Evolutionary conservation across 1,140 invertebrate genomes (phyloP), one percentile per base, ranked within the genome.

Genomic region (Dreissena polymorpha): DNA sequence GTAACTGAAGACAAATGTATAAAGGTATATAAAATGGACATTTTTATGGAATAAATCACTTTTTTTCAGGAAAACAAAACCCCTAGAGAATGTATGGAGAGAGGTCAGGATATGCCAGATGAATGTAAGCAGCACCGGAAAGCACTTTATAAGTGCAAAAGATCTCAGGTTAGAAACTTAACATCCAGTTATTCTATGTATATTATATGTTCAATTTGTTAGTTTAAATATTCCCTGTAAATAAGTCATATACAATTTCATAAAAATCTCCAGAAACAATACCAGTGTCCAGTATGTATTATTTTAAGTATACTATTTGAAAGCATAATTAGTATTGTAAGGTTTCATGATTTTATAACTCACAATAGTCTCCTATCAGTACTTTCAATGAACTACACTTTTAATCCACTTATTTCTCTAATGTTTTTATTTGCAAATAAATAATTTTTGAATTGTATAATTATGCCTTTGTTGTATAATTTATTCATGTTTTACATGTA

Each of bases 51-150:
- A 25, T 10, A 69, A 12, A 69, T 29, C 10, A 25, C 25, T 23
- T 69, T 69, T 21, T 69, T 53, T 10, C 12, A 81, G 78, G 78
- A 73, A 16, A 60, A 50, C 63, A n/a, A 65, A 18, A 81, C 78
- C 10, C 78, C 78, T 14, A 72, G 68, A 81, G 78, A 81, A 55
- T 81, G 78, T 65, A 21, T 81, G 49, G 0, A 25, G 10, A 49
- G 29, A 55, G 70, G 70, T 29, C 25, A 81, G 10, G 12, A 81
- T 10, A 73, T 81, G 69, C 78, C 78, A 65, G 70, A 73, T n/a
- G 78, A 81, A 65, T 81, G 78, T 39, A 72, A 73, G 29, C 21
- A 16, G 16, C 50, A 71, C 12, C 63, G 49, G 53, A 57, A n/a
- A n/a, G 53, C 27, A 51, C 18, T 81, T 23, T 72, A 25, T 53